These are phyloP conservation scores for Ceratotherium simum DNA, from an alignment of 2,113 vertebrate species.

Conservation along the genomic window DNA sequence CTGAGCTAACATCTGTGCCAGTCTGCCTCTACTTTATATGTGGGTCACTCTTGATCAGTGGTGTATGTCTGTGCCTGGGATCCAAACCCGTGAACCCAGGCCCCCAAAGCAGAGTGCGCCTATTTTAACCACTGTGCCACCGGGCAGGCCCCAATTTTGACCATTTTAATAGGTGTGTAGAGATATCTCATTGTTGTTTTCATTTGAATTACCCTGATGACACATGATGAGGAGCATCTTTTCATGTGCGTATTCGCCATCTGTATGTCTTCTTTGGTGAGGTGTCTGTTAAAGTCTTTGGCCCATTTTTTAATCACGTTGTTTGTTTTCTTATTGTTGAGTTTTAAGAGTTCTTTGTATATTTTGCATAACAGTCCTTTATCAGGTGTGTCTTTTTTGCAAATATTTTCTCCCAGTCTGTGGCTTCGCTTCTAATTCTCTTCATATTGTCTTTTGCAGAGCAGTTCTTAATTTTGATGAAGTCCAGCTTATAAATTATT, in stretches of 20 bases:
- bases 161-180: neutral
- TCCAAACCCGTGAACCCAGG: no score
- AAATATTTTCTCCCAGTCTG: neutral
- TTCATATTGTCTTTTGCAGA: neutral
- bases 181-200: neutral
- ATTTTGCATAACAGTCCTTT: neutral
- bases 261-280: neutral
- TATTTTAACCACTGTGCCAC: no score
- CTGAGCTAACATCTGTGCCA: no score
- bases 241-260: no score
- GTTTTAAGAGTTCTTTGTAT: neutral
- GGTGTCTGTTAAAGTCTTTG: neutral
- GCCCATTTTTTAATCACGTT: neutral
- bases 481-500: neutral
- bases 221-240: no score
- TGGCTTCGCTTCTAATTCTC: neutral
- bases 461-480: neutral
- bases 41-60: no score
- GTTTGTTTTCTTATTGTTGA: neutral
- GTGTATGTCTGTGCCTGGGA: no score
- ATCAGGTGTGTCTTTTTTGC: neutral
- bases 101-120: no score
- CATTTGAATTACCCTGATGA: neutral
- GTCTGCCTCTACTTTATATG: no score
- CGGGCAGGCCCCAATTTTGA: neutral